A percentile compares a stretch with the other conserved stretches of the same genome.
phyloP scores from a whole-genome alignment of 2,113 vertebrate genomes.

The Burhinus bistriatus region DNA sequence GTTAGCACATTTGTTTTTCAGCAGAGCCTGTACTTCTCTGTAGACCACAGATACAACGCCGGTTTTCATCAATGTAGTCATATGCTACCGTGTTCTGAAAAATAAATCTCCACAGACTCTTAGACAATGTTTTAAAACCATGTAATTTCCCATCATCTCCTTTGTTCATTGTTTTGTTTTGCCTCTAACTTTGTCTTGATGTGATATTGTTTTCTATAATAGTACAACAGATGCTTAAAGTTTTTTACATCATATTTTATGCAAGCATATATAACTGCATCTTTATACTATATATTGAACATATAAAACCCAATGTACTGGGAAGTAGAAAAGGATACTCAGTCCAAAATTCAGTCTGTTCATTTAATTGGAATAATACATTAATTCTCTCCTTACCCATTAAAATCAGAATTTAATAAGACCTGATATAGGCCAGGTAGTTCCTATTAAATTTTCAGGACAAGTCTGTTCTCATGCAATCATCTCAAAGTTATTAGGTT shows the following conservation, averaged over 20 bases:
- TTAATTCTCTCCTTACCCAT: background rate
- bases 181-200: background rate
- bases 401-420: background rate
- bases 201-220: background rate
- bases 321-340: background rate
- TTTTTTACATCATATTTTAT: background rate
- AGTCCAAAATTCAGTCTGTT: background rate
- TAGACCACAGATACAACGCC: background rate
- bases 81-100: background rate
- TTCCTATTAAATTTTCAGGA: background rate
- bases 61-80: background rate
- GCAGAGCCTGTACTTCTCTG: background rate
- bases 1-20: background rate
- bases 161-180: background rate
- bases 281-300: background rate
- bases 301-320: background rate
- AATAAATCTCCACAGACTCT: background rate
- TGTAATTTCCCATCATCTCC: background rate
- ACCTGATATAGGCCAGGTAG: background rate
- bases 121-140: background rate
- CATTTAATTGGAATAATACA: background rate
- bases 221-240: background rate
- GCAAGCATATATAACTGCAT: background rate
- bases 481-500: background rate
- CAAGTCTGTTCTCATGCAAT: background rate